Evolutionary conservation across 2,113 vertebrate species (phyloP).

Genomic region (Tringa solitaria): DNA sequence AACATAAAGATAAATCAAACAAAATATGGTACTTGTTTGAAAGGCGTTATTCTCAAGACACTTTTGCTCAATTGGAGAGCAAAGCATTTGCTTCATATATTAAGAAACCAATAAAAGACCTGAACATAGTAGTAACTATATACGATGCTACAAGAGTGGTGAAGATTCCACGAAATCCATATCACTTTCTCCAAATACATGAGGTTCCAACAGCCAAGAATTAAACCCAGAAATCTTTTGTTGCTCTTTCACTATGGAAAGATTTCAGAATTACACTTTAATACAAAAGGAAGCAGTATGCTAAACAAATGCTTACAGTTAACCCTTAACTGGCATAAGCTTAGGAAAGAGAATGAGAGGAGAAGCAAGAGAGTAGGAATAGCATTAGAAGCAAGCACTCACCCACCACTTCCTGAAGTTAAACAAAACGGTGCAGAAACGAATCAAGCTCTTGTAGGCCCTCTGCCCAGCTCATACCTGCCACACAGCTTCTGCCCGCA

Average conservation of each 20-base stretch:
- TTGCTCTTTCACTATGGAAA: background rate
- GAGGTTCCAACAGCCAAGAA: background rate
- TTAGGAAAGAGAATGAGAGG: background rate
- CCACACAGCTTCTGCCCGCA: background rate
- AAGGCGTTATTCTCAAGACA: background rate
- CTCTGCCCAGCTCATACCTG: background rate
- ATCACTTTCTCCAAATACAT: background rate
- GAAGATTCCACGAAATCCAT: background rate
- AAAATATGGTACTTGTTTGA: background rate
- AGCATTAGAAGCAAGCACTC: background rate
- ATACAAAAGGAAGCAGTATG: background rate
- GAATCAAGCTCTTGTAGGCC: background rate
- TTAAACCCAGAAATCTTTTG: background rate
- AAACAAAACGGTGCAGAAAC: background rate
- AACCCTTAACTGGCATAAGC: rapidly evolving
- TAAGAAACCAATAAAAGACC: background rate
- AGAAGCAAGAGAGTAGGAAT: background rate
- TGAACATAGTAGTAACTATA: background rate
- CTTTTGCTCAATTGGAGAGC: background rate
- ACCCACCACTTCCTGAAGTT: background rate
- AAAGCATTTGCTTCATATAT: background rate
- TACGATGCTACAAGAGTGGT: background rate
- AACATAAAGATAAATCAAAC: background rate
- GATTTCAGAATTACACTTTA: background rate
- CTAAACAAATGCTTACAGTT: background rate